Conservation (phyloP, 2,888 invertebrate genomes). For the Troilus luridus region DNA sequence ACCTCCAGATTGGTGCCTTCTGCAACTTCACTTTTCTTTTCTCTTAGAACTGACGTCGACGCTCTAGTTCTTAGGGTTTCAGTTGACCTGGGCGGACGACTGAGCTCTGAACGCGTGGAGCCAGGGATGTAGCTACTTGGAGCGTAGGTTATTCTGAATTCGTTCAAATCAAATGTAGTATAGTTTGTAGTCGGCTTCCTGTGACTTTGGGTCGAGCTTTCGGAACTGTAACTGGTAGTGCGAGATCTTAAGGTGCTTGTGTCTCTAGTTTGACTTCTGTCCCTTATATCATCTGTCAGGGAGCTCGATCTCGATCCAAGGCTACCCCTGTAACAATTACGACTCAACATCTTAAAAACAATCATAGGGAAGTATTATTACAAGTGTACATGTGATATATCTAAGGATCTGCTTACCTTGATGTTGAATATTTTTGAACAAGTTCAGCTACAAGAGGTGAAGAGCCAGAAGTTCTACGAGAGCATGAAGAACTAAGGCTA, state of each 20-base stretch:
- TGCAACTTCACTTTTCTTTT: constrained; percentile 56
- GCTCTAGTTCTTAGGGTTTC: constrained; percentile 52
- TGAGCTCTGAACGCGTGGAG: constrained; percentile 51
- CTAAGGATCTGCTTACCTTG: constrained; percentile 56
- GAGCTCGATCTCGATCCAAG: constrained; percentile 61
- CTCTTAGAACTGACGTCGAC: constrained; percentile 54
- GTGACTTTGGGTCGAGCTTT: constrained; percentile 49
- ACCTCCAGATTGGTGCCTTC: constrained; percentile 62
- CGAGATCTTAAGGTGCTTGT: constrained; percentile 57
- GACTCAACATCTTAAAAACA: neutral
- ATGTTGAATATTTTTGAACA: constrained; percentile 60
- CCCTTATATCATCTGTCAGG: constrained; percentile 62
- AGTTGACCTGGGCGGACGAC: constrained; percentile 57
- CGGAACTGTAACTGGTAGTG: constrained; percentile 61
- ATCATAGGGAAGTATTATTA: neutral
- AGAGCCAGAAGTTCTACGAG: constrained; percentile 60
- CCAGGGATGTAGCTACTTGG: constrained; percentile 61
- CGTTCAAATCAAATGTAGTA: constrained; percentile 62
- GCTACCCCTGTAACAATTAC: constrained; percentile 53
- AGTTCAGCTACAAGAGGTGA: constrained; percentile 58
- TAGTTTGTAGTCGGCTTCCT: constrained; percentile 57
- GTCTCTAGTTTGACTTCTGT: constrained; percentile 62
- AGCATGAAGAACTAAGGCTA: constrained; percentile 53
- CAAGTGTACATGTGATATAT: neutral
- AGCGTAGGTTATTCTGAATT: constrained; percentile 61